Conservation (phyloP, 2,113 vertebrate species). For the Ictidomys tridecemlineatus region DNA sequence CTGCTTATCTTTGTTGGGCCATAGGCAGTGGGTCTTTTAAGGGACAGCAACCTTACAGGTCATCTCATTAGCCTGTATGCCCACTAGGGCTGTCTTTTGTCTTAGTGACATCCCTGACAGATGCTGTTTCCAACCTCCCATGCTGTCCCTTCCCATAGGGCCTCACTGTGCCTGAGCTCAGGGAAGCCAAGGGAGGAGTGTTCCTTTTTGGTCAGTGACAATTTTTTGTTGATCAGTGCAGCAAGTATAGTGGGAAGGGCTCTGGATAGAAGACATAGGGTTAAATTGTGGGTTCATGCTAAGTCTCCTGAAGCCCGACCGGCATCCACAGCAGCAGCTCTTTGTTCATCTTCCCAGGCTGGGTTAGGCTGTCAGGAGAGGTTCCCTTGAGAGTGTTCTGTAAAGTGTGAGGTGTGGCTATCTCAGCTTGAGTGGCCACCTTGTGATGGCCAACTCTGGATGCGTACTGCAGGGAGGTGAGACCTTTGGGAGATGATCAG, state of each 20-base stretch:
- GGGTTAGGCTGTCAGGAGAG: accelerated
- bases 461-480: background rate
- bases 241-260: background rate
- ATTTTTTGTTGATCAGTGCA: background rate
- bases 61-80: background rate
- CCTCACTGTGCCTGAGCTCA: accelerated
- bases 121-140: accelerated
- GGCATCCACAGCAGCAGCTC: background rate
- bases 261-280: no score
- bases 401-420: background rate
- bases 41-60: background rate
- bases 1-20: background rate
- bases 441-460: accelerated
- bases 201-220: background rate
- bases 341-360: background rate
- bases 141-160: background rate
- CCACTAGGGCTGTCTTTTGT: background rate
- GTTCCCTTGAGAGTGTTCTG: background rate
- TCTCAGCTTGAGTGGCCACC: no score
- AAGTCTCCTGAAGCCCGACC: accelerated
- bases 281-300: accelerated
- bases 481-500: background rate
- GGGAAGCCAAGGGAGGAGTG: background rate
- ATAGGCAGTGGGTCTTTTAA: background rate
- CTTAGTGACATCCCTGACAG: background rate